phyloP scores from a whole-genome alignment of 2,888 invertebrate species.

The Psylliodes chrysocephalus region DNA sequence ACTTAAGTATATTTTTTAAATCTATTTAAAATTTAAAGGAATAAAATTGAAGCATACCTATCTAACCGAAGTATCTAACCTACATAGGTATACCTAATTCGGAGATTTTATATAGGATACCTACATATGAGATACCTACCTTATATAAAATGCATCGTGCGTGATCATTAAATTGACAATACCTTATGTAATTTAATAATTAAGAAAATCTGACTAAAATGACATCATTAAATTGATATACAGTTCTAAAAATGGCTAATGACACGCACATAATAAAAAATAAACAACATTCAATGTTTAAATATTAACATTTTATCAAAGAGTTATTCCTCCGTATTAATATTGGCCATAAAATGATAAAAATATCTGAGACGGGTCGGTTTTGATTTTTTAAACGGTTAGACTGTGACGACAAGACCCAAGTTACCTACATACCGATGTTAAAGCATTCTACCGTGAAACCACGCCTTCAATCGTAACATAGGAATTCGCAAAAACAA shows the following conservation, averaged over 20 bases:
- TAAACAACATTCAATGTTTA: not conserved
- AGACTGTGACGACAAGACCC: slow-evolving; percentile 26
- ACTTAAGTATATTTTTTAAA: too few species aligned
- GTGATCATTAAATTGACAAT: too few species aligned
- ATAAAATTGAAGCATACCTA: too few species aligned
- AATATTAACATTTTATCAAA: slow-evolving; percentile 16
- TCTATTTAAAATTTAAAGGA: too few species aligned
- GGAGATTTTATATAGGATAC: too few species aligned
- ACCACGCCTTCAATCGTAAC: slow-evolving; percentile 52
- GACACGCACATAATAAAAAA: slow-evolving; percentile 36
- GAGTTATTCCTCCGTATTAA: not conserved
- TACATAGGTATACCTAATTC: too few species aligned
- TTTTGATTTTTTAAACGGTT: slow-evolving; percentile 26
- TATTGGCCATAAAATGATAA: not conserved
- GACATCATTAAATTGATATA: slow-evolving; percentile 39
- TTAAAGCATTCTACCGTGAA: slow-evolving; percentile 50
- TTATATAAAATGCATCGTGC: too few species aligned
- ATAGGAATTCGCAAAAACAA: slow-evolving; percentile 39
- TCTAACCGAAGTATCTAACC: too few species aligned
- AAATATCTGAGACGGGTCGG: not conserved
- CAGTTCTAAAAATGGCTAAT: slow-evolving; percentile 46
- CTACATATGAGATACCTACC: too few species aligned
- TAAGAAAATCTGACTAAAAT: slow-evolving; percentile 21
- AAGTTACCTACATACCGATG: slow-evolving; percentile 54
- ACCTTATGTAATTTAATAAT: not conserved